Evolutionary conservation across 2,888 invertebrate species (phyloP), one percentile per base, ranked within the genome.

Genomic region (Baronia brevicornis): DNA sequence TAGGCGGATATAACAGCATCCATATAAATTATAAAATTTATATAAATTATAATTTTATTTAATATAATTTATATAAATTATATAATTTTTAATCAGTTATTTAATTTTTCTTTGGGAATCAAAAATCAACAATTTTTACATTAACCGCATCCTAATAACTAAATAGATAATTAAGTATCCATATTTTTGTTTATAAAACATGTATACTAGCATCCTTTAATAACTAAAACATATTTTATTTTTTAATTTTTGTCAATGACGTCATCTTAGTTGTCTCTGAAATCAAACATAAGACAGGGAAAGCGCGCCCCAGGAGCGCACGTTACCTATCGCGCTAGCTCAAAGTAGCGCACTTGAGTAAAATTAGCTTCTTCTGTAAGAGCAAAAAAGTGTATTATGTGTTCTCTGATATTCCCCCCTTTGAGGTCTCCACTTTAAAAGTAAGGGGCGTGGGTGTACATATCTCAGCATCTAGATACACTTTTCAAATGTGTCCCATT

Each of bases 341-440:
- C 48, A 53, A 68, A 79, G 79, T 80, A 78, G 80, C 80, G 79
- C 82, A 80, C 82, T 82, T 82, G 77, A 74, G 77, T 67, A 75
- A 82, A 80, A 82, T 82, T 82, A 82, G 82, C 82, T 82, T 66
- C 78, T 80, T 74, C 74, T 78, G 73, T 73, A 54, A 59, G 66
- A 64, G 70, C 60, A 73, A 79, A 78, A 78, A 78, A 80, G 67
- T 75, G 82, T 77, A 75, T 74, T 74, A 67, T 73, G 58, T 65
- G 43, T 51, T 55, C 61, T 58, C 68, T 68, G 67, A 71, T 74
- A 67, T 64, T 55, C 60, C 63, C 63, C 54, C 65, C 61, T 73
- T 74, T 74, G 70, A 71, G 65, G 63, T 61, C 44, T 55, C 56
- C 51, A 60, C 59, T 69, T 78, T 74, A 77, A 78, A 72, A 64